Base-by-base conservation (phyloP, 1,140 invertebrate species). In the Drosophila biarmipes region DNA sequence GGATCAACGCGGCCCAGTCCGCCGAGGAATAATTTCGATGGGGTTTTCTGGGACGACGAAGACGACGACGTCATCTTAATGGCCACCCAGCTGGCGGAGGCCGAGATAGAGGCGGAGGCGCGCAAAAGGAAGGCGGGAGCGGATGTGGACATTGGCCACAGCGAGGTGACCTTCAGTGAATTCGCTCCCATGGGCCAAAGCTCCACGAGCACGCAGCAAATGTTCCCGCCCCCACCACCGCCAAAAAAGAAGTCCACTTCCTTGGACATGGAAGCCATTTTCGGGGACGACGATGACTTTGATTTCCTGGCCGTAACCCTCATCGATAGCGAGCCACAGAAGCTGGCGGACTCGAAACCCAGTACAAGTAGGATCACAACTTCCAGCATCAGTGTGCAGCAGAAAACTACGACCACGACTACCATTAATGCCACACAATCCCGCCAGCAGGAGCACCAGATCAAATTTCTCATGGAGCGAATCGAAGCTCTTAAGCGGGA, bases 391-490 rank as follows among this genome's bases (percentile, higher is more conserved):
- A 43, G n/a, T 7, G 43, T 48, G 21, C 49, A 79, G 3, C 49
- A 56, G 8, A 17, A 31, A n/a, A 45, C 17, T 1, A 19, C 29
- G 34, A 12, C 34, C 6, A 40, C 29, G 10, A 66, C 77, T 0
- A 73, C 54, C 6, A 49, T 67, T 0, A 64, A 37, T 42, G 42
- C 61, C 35, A 67, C 63, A 6, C 76, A 69, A 56, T 19, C 84
- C 2, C 80, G 90, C 1, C 90, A 91, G 51, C 77, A 87, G 27
- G 90, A 91, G 31, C 69, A 85, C 0, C 90, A 91, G 53, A 61
- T 91, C 1, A 90, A 91, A 46, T 86, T 90, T 24, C 55, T 91
- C 12, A 82, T 80, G 78, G 84, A 91, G 6, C 84, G 87, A 0
- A 59, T 90, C 1, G 90, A 91, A 42, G 24, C 45, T 1, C 35